A percentile compares a stretch with the other conserved stretches of the same genome.
Evolutionary conservation across 1,140 invertebrate genomes (phyloP).

Genomic region (Saccostrea cuccullata): DNA sequence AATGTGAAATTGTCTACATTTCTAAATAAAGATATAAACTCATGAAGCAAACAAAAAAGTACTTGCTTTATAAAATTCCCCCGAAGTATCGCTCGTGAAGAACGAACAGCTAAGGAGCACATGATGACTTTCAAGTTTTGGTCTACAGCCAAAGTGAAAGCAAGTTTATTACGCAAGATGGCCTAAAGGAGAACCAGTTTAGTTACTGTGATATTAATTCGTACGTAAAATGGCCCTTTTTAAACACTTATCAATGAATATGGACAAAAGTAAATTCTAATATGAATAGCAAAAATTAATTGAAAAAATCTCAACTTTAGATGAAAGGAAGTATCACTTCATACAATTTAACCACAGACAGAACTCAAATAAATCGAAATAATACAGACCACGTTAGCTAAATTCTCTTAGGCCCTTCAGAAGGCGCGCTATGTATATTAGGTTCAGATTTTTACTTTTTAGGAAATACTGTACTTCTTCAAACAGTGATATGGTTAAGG

Average conservation of each 20-base stretch:
- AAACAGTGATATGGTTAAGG: slow-evolving; percentile 82
- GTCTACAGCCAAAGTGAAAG: not conserved
- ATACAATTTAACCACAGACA: too few relatives aligned
- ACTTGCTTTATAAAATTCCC: not conserved
- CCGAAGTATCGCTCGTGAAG: not conserved
- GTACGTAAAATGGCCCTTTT: not conserved
- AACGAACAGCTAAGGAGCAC: not conserved
- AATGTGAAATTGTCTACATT: too few relatives aligned
- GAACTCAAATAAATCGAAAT: not conserved
- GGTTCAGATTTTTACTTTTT: not conserved
- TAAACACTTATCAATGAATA: too few relatives aligned
- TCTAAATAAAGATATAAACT: too few relatives aligned
- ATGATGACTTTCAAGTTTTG: not conserved
- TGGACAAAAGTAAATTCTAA: too few relatives aligned
- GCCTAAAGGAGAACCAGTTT: not conserved
- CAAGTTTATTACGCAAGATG: not conserved
- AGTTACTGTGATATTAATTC: not conserved
- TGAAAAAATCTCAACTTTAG: too few relatives aligned
- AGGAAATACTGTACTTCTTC: slow-evolving; percentile 23
- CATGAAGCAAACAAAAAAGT: not conserved
- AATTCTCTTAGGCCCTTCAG: not conserved
- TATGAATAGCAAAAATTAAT: too few relatives aligned
- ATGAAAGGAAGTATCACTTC: too few relatives aligned
- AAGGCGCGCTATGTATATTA: slow-evolving; percentile 6
- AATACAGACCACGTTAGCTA: not conserved